These are phyloP conservation scores for Camponotus floridanus DNA, from an alignment of 1,140 invertebrate species.

Conservation along the genomic window DNA sequence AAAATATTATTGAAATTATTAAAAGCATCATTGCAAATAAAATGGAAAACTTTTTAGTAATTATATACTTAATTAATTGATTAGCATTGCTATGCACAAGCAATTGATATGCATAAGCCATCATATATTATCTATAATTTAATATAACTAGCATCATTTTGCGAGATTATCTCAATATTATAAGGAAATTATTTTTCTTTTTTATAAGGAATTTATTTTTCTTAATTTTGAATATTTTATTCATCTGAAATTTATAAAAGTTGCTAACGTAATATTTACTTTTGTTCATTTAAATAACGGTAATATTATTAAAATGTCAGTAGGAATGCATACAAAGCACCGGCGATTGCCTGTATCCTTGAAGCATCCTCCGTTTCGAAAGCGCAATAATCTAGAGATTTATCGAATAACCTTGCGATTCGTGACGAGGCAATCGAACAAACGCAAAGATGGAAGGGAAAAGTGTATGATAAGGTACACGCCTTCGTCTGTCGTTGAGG, in stretches of 20 bases:
- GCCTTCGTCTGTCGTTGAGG: slow-evolving; percentile 53
- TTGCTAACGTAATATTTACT: background rate
- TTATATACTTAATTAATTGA: background rate
- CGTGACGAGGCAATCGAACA: slow-evolving; percentile 26
- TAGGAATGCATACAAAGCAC: background rate
- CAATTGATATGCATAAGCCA: too few relatives aligned
- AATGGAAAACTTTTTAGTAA: background rate
- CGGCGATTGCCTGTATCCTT: background rate
- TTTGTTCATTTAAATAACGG: background rate
- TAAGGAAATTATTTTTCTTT: slow-evolving; percentile 10
- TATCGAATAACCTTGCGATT: slow-evolving; percentile 21
- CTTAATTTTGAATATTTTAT: background rate
- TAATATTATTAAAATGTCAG: slow-evolving; percentile 5
- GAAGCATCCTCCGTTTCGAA: background rate
- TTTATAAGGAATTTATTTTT: slow-evolving; percentile 4
- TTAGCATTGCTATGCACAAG: too few relatives aligned
- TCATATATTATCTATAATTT: background rate
- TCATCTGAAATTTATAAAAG: background rate
- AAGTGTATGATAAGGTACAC: slow-evolving; percentile 21
- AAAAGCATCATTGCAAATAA: background rate
- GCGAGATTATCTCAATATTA: too few relatives aligned
- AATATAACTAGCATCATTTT: background rate
- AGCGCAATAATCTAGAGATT: background rate
- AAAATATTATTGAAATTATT: background rate
- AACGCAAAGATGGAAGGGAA: slow-evolving; percentile 1